A percentile compares a stretch with the other conserved stretches of the same genome.
phyloP scores from a whole-genome alignment of 2,797 vertebrate genomes.

The Carduelis carduelis region DNA sequence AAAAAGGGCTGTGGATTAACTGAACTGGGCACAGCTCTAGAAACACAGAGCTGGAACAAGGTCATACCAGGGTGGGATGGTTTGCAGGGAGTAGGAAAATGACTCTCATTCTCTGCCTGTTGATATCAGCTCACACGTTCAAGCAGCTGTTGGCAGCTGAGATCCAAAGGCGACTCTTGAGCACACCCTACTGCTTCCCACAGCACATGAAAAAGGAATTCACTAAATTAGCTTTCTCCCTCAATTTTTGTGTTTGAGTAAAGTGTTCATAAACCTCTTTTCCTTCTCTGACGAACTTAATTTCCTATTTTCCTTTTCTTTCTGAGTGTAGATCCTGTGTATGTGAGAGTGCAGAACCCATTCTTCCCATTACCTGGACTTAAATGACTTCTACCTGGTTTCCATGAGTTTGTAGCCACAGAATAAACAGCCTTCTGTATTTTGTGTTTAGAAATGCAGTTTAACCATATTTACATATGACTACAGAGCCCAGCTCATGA shows the following conservation, averaged over 20 bases:
- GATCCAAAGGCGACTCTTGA: background rate
- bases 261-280: background rate
- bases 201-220: background rate
- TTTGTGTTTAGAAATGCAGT: background rate
- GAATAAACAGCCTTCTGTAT: background rate
- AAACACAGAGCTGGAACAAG: constrained; percentile 36
- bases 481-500: background rate
- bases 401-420: background rate
- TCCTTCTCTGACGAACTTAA: background rate
- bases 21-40: background rate
- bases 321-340: background rate
- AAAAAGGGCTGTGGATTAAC: background rate
- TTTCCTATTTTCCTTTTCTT: background rate
- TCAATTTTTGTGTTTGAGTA: background rate
- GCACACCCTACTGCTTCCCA: constrained; percentile 28
- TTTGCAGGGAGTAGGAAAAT: background rate
- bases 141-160: background rate
- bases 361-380: background rate
- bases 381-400: background rate
- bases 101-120: background rate
- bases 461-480: background rate
- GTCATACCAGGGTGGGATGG: background rate
- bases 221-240: background rate
- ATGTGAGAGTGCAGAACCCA: background rate
- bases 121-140: background rate